Conservation (phyloP, 2,113 vertebrate genomes). For the Brienomyrus brachyistius region DNA sequence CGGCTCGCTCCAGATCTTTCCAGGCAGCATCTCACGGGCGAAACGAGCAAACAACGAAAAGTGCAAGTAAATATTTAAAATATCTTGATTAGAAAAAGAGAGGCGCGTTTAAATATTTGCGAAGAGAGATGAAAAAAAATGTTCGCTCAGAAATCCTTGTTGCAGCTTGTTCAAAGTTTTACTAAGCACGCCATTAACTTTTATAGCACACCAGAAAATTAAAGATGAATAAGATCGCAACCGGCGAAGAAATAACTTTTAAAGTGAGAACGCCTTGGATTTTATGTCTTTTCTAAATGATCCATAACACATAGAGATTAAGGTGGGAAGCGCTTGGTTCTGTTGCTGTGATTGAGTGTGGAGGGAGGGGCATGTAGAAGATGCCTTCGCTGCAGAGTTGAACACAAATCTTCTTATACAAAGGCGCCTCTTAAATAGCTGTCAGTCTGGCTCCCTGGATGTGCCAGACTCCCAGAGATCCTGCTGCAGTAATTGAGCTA, state of each 20-base stretch:
- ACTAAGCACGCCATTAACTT: slow-evolving; percentile 55
- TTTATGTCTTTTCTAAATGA: slow-evolving; percentile 68
- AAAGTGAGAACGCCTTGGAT: slow-evolving; percentile 66
- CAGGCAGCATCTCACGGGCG: background rate
- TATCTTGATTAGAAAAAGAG: slow-evolving; percentile 24
- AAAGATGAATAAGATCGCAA: slow-evolving; percentile 58
- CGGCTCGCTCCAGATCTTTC: background rate
- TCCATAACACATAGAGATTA: slow-evolving; percentile 55
- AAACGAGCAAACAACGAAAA: background rate
- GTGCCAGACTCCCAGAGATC: slow-evolving; percentile 43
- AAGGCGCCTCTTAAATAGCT: slow-evolving; percentile 64
- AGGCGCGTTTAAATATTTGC: slow-evolving; percentile 40
- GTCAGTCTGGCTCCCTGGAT: slow-evolving; percentile 60
- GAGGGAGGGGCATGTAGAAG: slow-evolving; percentile 18
- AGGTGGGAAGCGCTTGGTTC: slow-evolving; percentile 50
- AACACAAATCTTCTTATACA: slow-evolving; percentile 70
- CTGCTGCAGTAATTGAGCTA: slow-evolving; percentile 57
- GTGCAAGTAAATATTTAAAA: slow-evolving; percentile 9
- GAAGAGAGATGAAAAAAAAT: slow-evolving; percentile 37
- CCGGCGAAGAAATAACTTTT: slow-evolving; percentile 65
- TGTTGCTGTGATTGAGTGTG: slow-evolving; percentile 44
- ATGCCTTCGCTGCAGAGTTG: slow-evolving; percentile 35
- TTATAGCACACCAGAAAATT: slow-evolving; percentile 50
- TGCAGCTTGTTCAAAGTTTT: slow-evolving; percentile 35
- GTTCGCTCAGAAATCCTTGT: slow-evolving; percentile 47